These are phyloP conservation scores for Clarias fuscus DNA, from an alignment of 2,797 vertebrate species.

Conservation along the genomic window DNA sequence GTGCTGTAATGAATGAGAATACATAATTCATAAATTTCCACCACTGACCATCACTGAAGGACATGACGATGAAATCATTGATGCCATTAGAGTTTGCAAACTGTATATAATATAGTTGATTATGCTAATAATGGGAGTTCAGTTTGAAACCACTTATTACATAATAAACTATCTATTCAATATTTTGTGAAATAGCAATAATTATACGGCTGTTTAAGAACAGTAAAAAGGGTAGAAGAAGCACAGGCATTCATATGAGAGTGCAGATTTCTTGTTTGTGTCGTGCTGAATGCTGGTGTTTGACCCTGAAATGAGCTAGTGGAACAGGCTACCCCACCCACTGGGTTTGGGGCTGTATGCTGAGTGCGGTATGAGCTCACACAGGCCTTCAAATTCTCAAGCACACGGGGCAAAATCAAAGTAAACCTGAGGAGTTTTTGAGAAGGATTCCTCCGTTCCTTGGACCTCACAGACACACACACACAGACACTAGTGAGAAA, in stretches of 20 bases:
- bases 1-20: neutral
- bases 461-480: slow-evolving; percentile 25
- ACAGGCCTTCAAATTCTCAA: slow-evolving; percentile 37
- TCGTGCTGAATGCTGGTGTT: slow-evolving; percentile 9
- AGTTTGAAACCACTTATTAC: neutral
- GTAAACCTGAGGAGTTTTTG: slow-evolving; percentile 17
- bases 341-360: slow-evolving; percentile 24
- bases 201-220: neutral
- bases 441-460: slow-evolving; percentile 37
- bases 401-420: slow-evolving; percentile 35
- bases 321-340: slow-evolving; percentile 34
- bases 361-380: slow-evolving; percentile 46
- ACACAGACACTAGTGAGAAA: slow-evolving; percentile 16
- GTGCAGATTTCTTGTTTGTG: neutral
- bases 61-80: neutral
- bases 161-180: neutral
- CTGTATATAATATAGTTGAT: neutral
- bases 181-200: neutral
- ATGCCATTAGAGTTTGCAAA: neutral
- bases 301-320: slow-evolving; percentile 32
- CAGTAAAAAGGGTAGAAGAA: neutral
- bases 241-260: neutral
- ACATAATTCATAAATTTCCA: neutral
- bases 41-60: neutral
- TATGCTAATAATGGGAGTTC: neutral